phyloP scores from a whole-genome alignment of 2,113 vertebrate genomes.

The Montifringilla adamsi region DNA sequence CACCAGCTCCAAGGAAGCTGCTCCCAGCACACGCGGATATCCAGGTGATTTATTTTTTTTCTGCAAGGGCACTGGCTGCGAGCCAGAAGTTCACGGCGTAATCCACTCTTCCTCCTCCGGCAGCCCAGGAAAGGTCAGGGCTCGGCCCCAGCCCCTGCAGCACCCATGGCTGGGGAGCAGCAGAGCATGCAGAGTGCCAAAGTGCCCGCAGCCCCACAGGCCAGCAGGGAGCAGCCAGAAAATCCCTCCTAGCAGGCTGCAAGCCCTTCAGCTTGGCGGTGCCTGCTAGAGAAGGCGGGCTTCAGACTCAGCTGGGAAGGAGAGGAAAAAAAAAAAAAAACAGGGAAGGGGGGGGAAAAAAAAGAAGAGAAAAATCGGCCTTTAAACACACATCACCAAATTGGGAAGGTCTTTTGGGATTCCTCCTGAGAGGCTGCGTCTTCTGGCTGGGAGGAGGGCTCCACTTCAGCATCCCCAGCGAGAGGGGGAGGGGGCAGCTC shows the following conservation, averaged over 20 bases:
- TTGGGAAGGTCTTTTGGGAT: slow-evolving; percentile 68
- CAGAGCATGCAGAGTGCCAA: background rate
- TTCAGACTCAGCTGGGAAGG: slow-evolving; percentile 37
- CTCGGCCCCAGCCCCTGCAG: slow-evolving; percentile 67
- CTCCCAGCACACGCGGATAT: slow-evolving; percentile 2
- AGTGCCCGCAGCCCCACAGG: background rate
- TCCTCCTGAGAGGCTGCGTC: slow-evolving; percentile 68
- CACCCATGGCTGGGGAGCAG: slow-evolving; percentile 38
- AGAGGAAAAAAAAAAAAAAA: background rate
- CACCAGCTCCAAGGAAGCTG: slow-evolving; percentile 13
- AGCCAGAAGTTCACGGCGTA: slow-evolving; percentile 52
- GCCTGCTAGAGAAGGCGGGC: background rate
- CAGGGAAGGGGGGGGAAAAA: background rate
- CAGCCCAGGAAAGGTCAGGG: slow-evolving; percentile 60
- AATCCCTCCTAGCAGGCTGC: background rate
- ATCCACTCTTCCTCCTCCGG: slow-evolving; percentile 51
- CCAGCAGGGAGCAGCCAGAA: background rate
- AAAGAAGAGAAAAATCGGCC: background rate
- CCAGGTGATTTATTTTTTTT: slow-evolving; percentile 41
- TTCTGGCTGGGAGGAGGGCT: slow-evolving; percentile 67
- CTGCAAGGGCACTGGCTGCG: slow-evolving; percentile 16
- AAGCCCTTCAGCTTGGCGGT: slow-evolving; percentile 24
- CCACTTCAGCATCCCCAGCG: slow-evolving; percentile 53
- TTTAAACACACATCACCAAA: slow-evolving; percentile 57
- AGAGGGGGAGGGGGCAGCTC: slow-evolving; percentile 46